phyloP scores from a whole-genome alignment of 2,113 vertebrate species.

The Lethenteron reissneri region DNA sequence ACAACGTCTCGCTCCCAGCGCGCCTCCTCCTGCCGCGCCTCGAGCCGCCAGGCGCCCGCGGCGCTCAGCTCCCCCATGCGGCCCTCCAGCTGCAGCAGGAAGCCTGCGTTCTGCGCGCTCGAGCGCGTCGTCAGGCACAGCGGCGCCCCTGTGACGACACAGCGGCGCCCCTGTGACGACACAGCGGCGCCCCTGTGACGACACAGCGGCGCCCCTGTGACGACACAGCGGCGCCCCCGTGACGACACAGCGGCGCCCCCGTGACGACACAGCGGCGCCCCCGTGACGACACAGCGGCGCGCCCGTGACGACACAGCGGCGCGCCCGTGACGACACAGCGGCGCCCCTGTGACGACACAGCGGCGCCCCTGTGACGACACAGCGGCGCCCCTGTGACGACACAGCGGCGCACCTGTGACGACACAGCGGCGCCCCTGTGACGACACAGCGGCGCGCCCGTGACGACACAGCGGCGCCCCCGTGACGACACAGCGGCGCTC shows the following conservation, averaged over 20 bases:
- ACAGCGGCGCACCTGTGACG: conserved; percentile 36
- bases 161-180: too few relatives aligned
- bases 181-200: too few relatives aligned
- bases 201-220: too few relatives aligned
- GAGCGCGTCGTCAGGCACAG: conserved; percentile 57
- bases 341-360: conserved; percentile 20
- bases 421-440: conserved; percentile 46
- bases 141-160: conserved; percentile 30
- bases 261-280: conserved; percentile 35
- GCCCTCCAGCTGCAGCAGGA: conserved; percentile 31
- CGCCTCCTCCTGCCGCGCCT: conserved; percentile 26
- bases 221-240: too few relatives aligned
- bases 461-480: too few relatives aligned
- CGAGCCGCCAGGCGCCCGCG: conserved; percentile 26
- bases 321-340: too few relatives aligned
- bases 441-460: too few relatives aligned
- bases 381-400: conserved; percentile 39
- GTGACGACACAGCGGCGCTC: too few relatives aligned
- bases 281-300: conserved; percentile 35
- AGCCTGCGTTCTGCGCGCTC: conserved; percentile 32
- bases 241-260: too few relatives aligned
- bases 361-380: conserved; percentile 40
- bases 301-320: too few relatives aligned
- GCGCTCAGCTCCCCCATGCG: conserved; percentile 27
- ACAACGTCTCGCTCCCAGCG: conserved; percentile 44